phyloP scores from a whole-genome alignment of 2,888 invertebrate species.

The Hedya salicella region DNA sequence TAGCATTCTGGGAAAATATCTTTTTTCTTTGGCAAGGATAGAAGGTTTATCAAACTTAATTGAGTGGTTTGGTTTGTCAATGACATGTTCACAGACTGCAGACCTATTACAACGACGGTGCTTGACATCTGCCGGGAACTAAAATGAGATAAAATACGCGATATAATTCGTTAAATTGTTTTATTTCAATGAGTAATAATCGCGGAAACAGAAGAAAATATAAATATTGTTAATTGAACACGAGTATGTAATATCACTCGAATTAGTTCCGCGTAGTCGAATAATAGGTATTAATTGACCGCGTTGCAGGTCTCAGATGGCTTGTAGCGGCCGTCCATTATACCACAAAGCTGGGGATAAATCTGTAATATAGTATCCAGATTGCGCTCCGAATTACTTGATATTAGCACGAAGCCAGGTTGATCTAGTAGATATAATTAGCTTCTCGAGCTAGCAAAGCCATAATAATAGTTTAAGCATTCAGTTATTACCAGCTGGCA shows the following conservation, averaged over 20 bases:
- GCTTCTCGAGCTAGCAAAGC: conserved; percentile 49
- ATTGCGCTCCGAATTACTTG: conserved; percentile 79
- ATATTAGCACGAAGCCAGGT: conserved; percentile 68
- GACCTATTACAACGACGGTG: too few species aligned
- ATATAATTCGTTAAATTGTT: too few species aligned
- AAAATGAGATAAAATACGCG: too few species aligned
- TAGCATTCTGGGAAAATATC: too few species aligned
- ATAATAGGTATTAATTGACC: conserved; percentile 64
- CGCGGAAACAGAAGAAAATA: too few species aligned
- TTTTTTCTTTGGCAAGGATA: too few species aligned
- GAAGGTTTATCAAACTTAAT: too few species aligned
- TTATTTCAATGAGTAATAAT: too few species aligned
- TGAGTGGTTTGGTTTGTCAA: too few species aligned
- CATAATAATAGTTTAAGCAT: conserved; percentile 11
- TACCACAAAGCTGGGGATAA: conserved; percentile 76
- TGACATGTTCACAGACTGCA: too few species aligned
- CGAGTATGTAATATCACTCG: neutral
- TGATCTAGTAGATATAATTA: conserved; percentile 63
- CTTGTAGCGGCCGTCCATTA: conserved; percentile 71
- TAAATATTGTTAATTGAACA: too few species aligned
- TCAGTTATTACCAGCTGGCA: conserved; percentile 8
- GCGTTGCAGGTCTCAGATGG: conserved; percentile 75
- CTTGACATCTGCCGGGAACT: too few species aligned
- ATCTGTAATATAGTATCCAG: conserved; percentile 72
- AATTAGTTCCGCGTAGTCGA: neutral